Base-by-base conservation (phyloP, 2,113 vertebrate species). In the Fulmarus glacialis region DNA sequence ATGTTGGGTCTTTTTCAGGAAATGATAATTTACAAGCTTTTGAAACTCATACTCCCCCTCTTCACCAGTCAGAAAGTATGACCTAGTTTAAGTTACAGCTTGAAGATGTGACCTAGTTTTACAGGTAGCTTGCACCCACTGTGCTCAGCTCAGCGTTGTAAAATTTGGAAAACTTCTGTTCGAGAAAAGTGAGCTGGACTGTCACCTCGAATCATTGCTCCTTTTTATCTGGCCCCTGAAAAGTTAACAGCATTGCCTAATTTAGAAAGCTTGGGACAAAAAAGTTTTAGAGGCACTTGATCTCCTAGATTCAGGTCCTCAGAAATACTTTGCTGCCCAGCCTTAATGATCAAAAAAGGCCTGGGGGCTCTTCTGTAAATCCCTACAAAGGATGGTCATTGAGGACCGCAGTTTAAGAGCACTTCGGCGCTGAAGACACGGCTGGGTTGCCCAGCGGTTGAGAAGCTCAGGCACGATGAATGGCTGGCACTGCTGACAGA, bases 91-190 rank as follows among this genome's bases (percentile, higher is more conserved):
- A 93, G 50, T 62, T 93, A 80, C 78, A 83, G 96, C 82, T 70
- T 94, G 81, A 97, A 96, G 85, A 95, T 34, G 27, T 93, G 93
- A 92, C 95, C 96, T 96, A 97, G 40, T 96, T 98, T 91, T 73
- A 71, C 79, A 93, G 88, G 93, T 97, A 94, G 68, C 26, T 53
- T 47, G 43, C 42, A 80, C 66, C 20, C 70, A 29, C 27, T 88
- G 47, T 89, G 78, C 32, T 96, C 87, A 91, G 71, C 27, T 64
- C 30, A 50, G 87, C 84, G 55, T 20, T 22, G 11, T 60, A 87
- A 74, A 82, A 63, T 56, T 53, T 9, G 26, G 26, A 74, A 93
- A 88, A 81, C 12, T 68, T 62, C 36, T 83, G 48, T 60, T 67
- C 15, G 26, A 18, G 20, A 36, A 34, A 79, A 74, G 24, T 42